A percentile compares a stretch with the other conserved stretches of the same genome.
phyloP scores from a whole-genome alignment of 1,140 invertebrate species.

The Drosophila nikananu region DNA sequence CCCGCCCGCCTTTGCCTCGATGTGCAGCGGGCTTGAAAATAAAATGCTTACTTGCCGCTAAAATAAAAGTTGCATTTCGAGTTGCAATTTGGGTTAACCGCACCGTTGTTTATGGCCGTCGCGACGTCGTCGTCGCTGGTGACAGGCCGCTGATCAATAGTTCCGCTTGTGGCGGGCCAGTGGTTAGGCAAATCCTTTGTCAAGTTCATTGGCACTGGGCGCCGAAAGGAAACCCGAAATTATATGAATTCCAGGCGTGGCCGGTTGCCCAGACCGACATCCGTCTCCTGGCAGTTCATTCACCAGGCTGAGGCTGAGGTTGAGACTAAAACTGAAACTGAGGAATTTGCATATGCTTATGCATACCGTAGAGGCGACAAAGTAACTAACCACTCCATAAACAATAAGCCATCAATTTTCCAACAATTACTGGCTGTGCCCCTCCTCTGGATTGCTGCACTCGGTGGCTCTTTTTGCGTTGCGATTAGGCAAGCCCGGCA shows the following conservation, averaged over 20 bases:
- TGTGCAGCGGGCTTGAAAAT: conserved; percentile 71
- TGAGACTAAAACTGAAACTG: neutral
- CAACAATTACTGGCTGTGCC: conserved; percentile 47
- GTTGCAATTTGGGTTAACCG: conserved; percentile 68
- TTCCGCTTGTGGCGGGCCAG: conserved; percentile 31
- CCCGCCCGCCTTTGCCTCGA: conserved; percentile 55
- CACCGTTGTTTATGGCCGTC: conserved; percentile 45
- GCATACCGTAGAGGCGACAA: conserved; percentile 64
- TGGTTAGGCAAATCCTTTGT: conserved; percentile 35
- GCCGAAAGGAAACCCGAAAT: conserved; percentile 41
- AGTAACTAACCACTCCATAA: conserved; percentile 56
- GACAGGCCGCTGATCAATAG: conserved; percentile 25
- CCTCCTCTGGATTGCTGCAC: neutral
- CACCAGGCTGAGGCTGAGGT: conserved; percentile 46
- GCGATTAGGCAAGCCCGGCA: conserved; percentile 69
- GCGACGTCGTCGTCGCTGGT: conserved; percentile 8
- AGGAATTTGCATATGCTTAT: conserved; percentile 63
- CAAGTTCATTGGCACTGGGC: conserved; percentile 53
- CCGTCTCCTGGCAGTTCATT: conserved; percentile 65
- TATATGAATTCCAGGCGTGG: conserved; percentile 32
- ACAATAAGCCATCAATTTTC: conserved; percentile 56
- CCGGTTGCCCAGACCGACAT: conserved; percentile 18
- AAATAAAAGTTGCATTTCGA: conserved; percentile 72
- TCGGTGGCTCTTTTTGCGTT: conserved; percentile 17
- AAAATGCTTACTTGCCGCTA: conserved; percentile 55